Base-by-base conservation (phyloP, 2,888 invertebrate genomes). In the Lepetodrilus schrolli region DNA sequence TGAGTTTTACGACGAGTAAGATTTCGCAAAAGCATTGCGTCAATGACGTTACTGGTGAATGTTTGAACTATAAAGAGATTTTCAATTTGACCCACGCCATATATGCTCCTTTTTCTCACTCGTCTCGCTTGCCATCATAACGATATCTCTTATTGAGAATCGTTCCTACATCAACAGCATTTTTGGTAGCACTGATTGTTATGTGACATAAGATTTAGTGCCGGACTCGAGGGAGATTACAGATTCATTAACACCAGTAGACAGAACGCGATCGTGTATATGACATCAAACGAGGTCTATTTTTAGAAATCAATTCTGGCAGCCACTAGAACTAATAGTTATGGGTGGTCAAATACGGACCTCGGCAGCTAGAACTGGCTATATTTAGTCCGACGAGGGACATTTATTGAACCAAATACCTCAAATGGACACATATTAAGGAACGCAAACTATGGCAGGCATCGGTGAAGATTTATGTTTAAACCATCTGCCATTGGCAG, bases 241-340 rank as follows among this genome's bases (percentile, higher is more conserved):
- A 4, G 43, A 17, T 13, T 43, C 43, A 43, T n/a, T n/a, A n/a
- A n/a, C n/a, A n/a, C n/a, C n/a, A n/a, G n/a, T n/a, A 43, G n/a
- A 43, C 43, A 17, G 43, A 43, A 43, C 43, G n/a, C 5, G 8
- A 17, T 7, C 43, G 13, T 43, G 43, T 17, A 17, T 17, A 17
- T 43, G 43, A 43, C 58, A 58, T 58, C 34, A 58, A 58, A 58
- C 58, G 13, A 34, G 17, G 13, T 58, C 58, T 58, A 58, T 58
- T 26, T 58, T 58, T 58, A 34, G 58, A 58, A 58, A 58, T 58
- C 58, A 58, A 58, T 58, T 58, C 30, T 58, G 30, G 30, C 26
- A 58, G 58, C 58, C 58, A 34, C 34, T 34, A 58, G n/a, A 30
- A 8, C 34, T 23, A 30, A 34, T 30, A 34, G 58, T 26, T 30